phyloP scores from a whole-genome alignment of 2,113 vertebrate species.

The Hydrolagus affinis region DNA sequence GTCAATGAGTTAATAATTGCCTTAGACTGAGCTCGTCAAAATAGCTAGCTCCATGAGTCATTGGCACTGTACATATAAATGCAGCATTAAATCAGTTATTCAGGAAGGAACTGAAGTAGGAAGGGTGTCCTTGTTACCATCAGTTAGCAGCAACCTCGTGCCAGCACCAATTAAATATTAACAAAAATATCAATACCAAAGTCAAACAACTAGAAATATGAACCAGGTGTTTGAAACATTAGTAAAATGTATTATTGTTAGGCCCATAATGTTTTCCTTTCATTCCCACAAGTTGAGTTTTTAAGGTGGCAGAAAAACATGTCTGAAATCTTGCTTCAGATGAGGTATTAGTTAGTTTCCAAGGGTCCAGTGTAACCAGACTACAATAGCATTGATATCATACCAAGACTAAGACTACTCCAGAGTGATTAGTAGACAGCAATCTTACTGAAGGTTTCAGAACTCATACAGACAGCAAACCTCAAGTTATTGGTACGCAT shows the following conservation, averaged over 20 bases:
- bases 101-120: background rate
- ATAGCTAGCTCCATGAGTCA: background rate
- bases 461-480: too few relatives aligned
- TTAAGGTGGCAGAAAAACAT: background rate
- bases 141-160: background rate
- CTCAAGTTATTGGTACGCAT: too few relatives aligned
- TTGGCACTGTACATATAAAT: background rate
- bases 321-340: background rate
- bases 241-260: background rate
- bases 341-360: too few relatives aligned
- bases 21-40: too few relatives aligned
- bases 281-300: background rate
- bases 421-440: too few relatives aligned
- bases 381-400: too few relatives aligned
- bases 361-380: too few relatives aligned
- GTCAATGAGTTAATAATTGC: too few relatives aligned
- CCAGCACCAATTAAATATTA: background rate
- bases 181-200: slow-evolving; percentile 16
- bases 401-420: too few relatives aligned
- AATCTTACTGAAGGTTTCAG: too few relatives aligned
- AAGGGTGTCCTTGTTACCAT: background rate
- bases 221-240: background rate
- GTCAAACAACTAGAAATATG: background rate
- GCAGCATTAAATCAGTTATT: background rate
- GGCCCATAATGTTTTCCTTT: background rate